Evolutionary conservation across 2,888 invertebrate genomes (phyloP).

Genomic region (Diplazon laetatorius): DNA sequence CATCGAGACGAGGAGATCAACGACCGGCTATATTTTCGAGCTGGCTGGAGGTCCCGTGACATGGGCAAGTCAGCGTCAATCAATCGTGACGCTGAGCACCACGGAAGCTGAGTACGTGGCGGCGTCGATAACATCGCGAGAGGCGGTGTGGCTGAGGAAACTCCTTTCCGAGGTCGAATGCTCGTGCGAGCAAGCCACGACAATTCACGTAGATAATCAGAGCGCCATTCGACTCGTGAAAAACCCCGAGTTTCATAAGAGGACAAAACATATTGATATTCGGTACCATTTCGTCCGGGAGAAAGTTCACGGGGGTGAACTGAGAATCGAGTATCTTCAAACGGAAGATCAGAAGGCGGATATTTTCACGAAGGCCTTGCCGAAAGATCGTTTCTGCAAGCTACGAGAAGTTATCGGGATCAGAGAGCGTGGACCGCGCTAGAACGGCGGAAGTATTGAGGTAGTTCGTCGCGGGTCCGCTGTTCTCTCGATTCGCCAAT

Average conservation of each 20-base stretch:
- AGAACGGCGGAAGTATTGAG: too few relatives aligned
- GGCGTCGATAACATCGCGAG: slow-evolving; percentile 48
- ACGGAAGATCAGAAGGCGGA: not conserved
- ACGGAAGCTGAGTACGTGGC: slow-evolving; percentile 56
- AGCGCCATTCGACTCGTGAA: slow-evolving; percentile 57
- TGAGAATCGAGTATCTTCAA: not conserved
- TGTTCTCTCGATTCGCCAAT: not conserved
- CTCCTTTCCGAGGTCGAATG: slow-evolving; percentile 52
- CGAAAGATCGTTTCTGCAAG: not conserved
- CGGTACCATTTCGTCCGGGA: slow-evolving; percentile 57
- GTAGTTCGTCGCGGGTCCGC: too few relatives aligned
- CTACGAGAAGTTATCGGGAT: not conserved
- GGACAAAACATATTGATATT: slow-evolving; percentile 64
- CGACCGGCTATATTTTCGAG: slow-evolving; percentile 65
- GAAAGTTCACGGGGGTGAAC: not conserved
- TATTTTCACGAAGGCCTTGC: not conserved
- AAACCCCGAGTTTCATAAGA: slow-evolving; percentile 61
- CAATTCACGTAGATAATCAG: slow-evolving; percentile 58
- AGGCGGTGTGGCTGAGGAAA: slow-evolving; percentile 52
- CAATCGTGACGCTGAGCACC: slow-evolving; percentile 50
- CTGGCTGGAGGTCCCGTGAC: slow-evolving; percentile 57
- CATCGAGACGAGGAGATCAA: slow-evolving; percentile 62
- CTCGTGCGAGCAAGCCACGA: slow-evolving; percentile 32
- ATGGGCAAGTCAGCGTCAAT: slow-evolving; percentile 66
- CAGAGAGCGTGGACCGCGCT: too few relatives aligned